Conservation (phyloP, 2,888 invertebrate species). For the Monoplex corrugatus region DNA sequence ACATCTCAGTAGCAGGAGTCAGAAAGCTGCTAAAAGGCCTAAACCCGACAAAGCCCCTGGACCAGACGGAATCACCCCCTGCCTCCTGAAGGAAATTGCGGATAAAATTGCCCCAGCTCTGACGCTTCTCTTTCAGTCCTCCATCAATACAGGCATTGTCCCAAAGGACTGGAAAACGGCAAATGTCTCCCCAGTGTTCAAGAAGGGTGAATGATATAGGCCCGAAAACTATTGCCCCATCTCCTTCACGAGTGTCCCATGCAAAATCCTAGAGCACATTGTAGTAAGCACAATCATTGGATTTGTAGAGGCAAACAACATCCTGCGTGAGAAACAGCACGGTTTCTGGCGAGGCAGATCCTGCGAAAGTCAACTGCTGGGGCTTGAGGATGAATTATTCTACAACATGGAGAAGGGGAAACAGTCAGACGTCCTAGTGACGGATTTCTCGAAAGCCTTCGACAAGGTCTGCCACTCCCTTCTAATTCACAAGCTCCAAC, state of each 20-base stretch:
- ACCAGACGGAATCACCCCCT: constrained; percentile 11
- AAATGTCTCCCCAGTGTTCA: not conserved
- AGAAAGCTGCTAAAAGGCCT: not conserved
- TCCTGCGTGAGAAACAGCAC: not conserved
- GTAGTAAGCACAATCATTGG: not conserved
- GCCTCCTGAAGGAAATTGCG: not conserved
- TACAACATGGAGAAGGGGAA: too few species aligned
- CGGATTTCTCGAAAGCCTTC: too few species aligned
- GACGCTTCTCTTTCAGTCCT: constrained; percentile 3
- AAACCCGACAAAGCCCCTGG: constrained; percentile 21
- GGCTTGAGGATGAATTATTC: too few species aligned
- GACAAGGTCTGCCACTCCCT: too few species aligned
- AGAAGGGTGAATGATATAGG: not conserved
- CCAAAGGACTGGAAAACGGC: constrained; percentile 11
- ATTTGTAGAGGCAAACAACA: not conserved
- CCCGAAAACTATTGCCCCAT: constrained; percentile 20
- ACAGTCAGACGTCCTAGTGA: too few species aligned
- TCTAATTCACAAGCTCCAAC: too few species aligned
- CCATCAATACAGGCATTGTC: not conserved
- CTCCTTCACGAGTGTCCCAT: constrained; percentile 16
- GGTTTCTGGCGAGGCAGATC: too few species aligned
- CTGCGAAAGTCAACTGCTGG: too few species aligned
- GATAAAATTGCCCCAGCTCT: not conserved
- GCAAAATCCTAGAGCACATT: constrained; percentile 23
- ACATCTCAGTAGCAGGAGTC: not conserved